Percentiles rank a stretch among this genome's conserved stretches.
Evolutionary conservation across 1,140 invertebrate species (phyloP).

Genomic region (Drosophila guanche): DNA sequence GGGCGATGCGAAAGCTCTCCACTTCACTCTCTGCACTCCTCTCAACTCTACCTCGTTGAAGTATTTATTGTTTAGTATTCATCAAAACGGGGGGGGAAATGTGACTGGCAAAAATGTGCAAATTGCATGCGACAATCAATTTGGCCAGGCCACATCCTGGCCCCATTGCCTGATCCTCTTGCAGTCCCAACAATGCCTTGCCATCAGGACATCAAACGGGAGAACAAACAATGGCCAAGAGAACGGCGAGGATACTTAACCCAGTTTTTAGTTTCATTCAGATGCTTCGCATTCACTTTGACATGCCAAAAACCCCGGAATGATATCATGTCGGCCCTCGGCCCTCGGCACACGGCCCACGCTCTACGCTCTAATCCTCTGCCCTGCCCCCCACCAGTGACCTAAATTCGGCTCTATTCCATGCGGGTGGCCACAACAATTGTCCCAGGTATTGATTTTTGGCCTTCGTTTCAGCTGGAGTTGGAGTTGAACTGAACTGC

Average conservation of each 20-base stretch:
- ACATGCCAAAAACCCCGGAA: constrained; percentile 49
- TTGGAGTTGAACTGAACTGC: constrained; percentile 56
- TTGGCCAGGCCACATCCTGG: constrained; percentile 50
- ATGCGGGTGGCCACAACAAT: constrained; percentile 52
- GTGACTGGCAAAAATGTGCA: constrained; percentile 52
- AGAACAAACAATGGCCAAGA: constrained; percentile 20
- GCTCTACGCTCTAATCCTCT: constrained; percentile 1
- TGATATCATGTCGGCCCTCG: constrained; percentile 61
- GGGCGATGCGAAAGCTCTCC: constrained; percentile 50
- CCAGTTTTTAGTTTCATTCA: constrained; percentile 63
- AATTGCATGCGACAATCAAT: constrained; percentile 67
- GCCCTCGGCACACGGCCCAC: too few relatives aligned
- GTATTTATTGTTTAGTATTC: constrained; percentile 13
- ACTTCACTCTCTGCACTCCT: constrained; percentile 12
- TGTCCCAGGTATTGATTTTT: constrained; percentile 74
- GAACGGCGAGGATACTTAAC: constrained; percentile 66
- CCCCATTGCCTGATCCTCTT: constrained; percentile 43
- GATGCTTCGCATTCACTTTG: constrained; percentile 62
- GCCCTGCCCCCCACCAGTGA: constrained; percentile 19
- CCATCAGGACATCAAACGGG: constrained; percentile 44
- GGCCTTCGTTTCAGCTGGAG: constrained; percentile 54
- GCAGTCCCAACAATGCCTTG: constrained; percentile 11
- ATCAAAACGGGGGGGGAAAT: constrained; percentile 3
- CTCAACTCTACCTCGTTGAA: not conserved
- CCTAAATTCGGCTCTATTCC: constrained; percentile 50